Conservation (phyloP, 2,888 invertebrate species). For the Fragum whitleyi region DNA sequence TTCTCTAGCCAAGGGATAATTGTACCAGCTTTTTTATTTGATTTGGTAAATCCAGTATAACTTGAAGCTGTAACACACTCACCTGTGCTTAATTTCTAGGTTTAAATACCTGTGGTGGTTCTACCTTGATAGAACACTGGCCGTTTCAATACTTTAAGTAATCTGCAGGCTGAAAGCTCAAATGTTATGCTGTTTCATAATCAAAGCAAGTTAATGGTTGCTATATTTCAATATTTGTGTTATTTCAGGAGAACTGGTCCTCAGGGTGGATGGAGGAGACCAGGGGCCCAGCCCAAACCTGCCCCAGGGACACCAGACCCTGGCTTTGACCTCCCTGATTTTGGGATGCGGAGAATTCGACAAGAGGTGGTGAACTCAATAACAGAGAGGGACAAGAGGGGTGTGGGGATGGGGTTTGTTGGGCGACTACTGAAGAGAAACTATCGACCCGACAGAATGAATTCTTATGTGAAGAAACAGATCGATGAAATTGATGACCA, state of each 20-base stretch:
- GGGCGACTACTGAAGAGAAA: slow-evolving; percentile 91
- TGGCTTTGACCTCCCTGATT: slow-evolving; percentile 74
- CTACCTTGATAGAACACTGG: too few species aligned
- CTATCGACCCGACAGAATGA: slow-evolving; percentile 86
- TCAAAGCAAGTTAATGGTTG: too few species aligned
- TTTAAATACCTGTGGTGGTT: too few species aligned
- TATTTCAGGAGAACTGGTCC: slow-evolving; percentile 21
- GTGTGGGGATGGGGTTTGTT: slow-evolving; percentile 93
- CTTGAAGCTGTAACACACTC: too few species aligned
- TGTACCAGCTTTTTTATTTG: too few species aligned
- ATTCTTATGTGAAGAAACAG: slow-evolving; percentile 88
- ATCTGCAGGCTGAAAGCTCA: too few species aligned
- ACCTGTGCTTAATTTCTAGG: too few species aligned
- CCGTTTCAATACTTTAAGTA: too few species aligned
- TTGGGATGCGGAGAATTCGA: slow-evolving; percentile 82
- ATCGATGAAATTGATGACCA: slow-evolving; percentile 97
- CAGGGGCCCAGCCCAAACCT: slow-evolving; percentile 68
- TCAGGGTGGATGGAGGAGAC: slow-evolving; percentile 58
- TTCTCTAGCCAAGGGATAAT: too few species aligned
- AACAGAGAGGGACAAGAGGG: slow-evolving; percentile 94
- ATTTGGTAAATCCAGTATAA: too few species aligned
- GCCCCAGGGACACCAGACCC: slow-evolving; percentile 70
- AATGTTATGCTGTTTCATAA: too few species aligned
- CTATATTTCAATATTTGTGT: too few species aligned
- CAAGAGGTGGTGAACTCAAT: slow-evolving; percentile 91